phyloP scores from a whole-genome alignment of 1,140 invertebrate species.

The Pseudomyrmex cubaensis region DNA sequence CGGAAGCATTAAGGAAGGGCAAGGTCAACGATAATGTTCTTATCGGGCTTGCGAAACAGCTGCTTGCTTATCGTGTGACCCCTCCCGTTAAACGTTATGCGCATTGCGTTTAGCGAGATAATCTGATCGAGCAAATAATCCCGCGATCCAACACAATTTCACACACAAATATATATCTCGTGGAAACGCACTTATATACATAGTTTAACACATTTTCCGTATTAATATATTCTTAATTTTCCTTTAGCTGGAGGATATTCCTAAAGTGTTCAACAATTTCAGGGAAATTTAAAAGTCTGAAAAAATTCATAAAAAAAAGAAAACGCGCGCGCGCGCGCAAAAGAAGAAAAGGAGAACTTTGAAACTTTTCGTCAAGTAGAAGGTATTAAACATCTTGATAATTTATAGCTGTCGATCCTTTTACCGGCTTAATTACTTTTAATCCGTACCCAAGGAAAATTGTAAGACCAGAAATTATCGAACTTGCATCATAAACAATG shows the following conservation, averaged over 20 bases:
- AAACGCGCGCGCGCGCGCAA: constrained; percentile 11
- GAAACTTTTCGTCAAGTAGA: constrained; percentile 16
- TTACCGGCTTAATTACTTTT: constrained; percentile 23
- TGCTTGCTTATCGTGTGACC: constrained; percentile 68
- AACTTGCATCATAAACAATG: not conserved
- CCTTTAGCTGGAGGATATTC: not conserved
- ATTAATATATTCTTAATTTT: not conserved
- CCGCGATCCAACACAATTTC: constrained; percentile 20
- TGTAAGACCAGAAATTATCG: too few relatives aligned
- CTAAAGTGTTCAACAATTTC: not conserved
- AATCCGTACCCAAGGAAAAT: constrained; percentile 7
- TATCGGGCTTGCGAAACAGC: constrained; percentile 68
- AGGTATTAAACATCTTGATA: not conserved
- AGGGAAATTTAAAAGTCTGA: not conserved
- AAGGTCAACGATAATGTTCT: constrained; percentile 69
- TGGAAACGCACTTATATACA: not conserved
- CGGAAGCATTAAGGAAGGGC: constrained; percentile 68
- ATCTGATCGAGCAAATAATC: constrained; percentile 66
- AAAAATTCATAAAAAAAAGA: not conserved
- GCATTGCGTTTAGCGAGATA: constrained; percentile 65
- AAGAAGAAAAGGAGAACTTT: not conserved
- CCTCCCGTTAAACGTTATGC: constrained; percentile 65
- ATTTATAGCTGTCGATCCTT: constrained; percentile 16
- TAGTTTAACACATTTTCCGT: not conserved
- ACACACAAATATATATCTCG: not conserved